Base-by-base conservation (phyloP, 2,113 vertebrate species). In the Plotosus lineatus region DNA sequence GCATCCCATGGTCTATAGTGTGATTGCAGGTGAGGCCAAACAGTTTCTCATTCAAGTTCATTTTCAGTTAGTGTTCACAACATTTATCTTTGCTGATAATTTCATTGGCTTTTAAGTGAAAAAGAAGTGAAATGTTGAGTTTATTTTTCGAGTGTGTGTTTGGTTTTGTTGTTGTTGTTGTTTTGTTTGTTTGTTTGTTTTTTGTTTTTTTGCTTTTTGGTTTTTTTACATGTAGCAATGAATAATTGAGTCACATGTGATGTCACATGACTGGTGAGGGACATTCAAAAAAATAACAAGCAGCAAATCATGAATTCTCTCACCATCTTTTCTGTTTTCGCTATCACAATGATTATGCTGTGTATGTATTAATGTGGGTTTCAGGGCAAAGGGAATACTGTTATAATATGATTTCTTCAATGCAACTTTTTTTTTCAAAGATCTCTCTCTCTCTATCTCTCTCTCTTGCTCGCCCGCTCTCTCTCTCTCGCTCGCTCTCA, bases 341-440 rank as follows among this genome's bases (percentile, higher is more conserved):
- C n/a, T n/a, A n/a, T n/a, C n/a, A n/a, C n/a, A n/a, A n/a, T 26
- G 61, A 38, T 4, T 8, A 3, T 7, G 17, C 3, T 69, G 8
- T 51, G 46, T 51, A 46, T 74, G 48, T 74, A 23, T 26, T 23
- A 26, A 12, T 46, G 42, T 26, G 48, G 56, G 73, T 56, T 82
- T 73, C 71, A 79, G 69, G 69, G 42, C 38, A 74, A 79, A 78
- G 44, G 2, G 19, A 12, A 65, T 40, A 26, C 50, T 83, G 38
- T 79, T 66, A 65, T 42, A 75, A 75, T 42, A 38, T 51, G 46
- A 63, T 50, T 83, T 58, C 73, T 66, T 33, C 56, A 33, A 50
- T 75, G 60, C 68, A 75, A 79, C n/a, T 72, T 26, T 46, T 72
- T 26, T 46, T 48, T 31, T 78, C 38, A 66, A 56, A 71, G 36